Evolutionary conservation across 1,140 invertebrate species (phyloP).

Genomic region (Parapsyche elsis): DNA sequence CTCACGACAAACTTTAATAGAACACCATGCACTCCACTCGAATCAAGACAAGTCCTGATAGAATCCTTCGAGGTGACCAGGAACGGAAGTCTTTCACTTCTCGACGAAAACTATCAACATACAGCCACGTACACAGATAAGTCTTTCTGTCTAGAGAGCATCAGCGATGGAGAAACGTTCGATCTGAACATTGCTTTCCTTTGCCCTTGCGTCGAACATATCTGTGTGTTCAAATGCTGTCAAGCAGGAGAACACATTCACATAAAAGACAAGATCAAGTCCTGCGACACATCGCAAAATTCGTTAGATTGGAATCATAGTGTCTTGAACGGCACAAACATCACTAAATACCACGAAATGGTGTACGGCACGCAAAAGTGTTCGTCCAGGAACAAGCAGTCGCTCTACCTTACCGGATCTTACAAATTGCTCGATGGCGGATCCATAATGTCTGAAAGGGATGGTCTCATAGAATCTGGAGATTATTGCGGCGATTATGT

Average conservation of each 20-base stretch:
- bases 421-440: background rate
- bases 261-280: conserved; percentile 4
- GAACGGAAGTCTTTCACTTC: background rate
- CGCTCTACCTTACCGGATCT: background rate
- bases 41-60: background rate
- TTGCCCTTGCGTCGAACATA: conserved; percentile 23
- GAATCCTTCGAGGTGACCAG: background rate
- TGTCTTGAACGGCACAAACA: background rate
- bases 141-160: background rate
- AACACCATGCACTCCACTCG: background rate
- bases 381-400: background rate
- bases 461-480: background rate
- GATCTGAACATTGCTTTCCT: background rate
- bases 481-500: conserved; percentile 29
- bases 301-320: conserved; percentile 4
- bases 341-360: conserved; percentile 8
- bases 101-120: background rate
- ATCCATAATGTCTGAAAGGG: background rate
- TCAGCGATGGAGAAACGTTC: background rate
- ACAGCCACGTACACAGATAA: background rate
- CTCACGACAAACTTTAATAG: background rate
- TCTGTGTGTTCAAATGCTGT: conserved; percentile 27
- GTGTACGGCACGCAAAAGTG: background rate
- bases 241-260: background rate
- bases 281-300: background rate